Base-by-base conservation (phyloP, 2,888 invertebrate genomes). In the Congeria kusceri region DNA sequence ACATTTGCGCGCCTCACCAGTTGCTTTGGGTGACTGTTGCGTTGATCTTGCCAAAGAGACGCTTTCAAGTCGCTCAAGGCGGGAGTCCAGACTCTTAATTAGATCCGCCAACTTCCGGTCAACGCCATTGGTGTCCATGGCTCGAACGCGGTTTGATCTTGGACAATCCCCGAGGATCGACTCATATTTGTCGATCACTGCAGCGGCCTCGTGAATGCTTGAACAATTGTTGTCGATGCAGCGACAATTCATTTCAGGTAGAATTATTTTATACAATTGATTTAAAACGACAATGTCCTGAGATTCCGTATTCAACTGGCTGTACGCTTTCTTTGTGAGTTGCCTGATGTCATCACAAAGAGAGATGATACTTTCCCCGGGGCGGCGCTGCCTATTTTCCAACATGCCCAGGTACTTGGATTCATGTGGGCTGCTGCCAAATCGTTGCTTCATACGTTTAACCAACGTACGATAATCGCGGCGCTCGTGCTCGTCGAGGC, bases 151-250 rank as follows among this genome's bases (percentile, higher is more conserved):
- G 18, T n/a, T 53, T n/a, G 13, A 9, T 15, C n/a, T 20, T 53
- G 25, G 9, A 15, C 9, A 25, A 9, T 15, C n/a, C 11, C 53
- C 53, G 23, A 53, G 23, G 20, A 53, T 53, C 9, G 53, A 49
- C 28, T 84, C 79, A 39, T 82, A 82, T 7, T 72, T 58, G 23
- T 82, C 81, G 15, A 79, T 76, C 2, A 80, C 73, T 13, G 70
- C 61, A 0, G 77, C 75, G n/a, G 82, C 82, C 2, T 80, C 72
- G 23, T 70, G 23, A 15, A 81, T 47, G 13, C 63, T 73, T 9
- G 61, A 23, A 62, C 78, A 84, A 13, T 78, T 67, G 11, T 76
- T 59, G 46, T 84, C 78, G 64, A 84, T 73, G 62, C 83, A 80
- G 25, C 80, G 27, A 57, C 80, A 80, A 62, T 77, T 83, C 80